A percentile compares a stretch with the other conserved stretches of the same genome.
Conservation (phyloP, 2,888 invertebrate genomes). For the Chrysolina haemoptera region DNA sequence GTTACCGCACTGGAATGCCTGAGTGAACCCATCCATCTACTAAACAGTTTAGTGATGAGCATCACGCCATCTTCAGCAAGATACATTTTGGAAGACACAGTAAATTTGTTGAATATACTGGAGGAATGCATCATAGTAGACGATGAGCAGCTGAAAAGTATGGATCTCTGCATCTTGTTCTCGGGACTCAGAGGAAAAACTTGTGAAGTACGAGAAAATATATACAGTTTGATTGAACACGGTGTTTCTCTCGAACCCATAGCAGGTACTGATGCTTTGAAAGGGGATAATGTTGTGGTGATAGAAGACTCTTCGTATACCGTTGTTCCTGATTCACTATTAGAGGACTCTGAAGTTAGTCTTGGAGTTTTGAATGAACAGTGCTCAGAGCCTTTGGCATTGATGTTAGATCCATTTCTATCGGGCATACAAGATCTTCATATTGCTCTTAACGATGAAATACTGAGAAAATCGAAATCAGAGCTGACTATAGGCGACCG, state of each 20-base stretch:
- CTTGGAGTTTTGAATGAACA: slow-evolving; percentile 51
- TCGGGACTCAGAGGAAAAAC: slow-evolving; percentile 60
- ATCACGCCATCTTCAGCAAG: slow-evolving; percentile 55
- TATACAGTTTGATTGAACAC: slow-evolving; percentile 61
- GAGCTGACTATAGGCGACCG: slow-evolving; percentile 68
- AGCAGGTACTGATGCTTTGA: slow-evolving; percentile 45
- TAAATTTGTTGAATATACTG: slow-evolving; percentile 63
- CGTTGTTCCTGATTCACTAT: slow-evolving; percentile 56
- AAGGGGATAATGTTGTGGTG: slow-evolving; percentile 56
- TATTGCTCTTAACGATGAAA: slow-evolving; percentile 69
- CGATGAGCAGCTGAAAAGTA: slow-evolving; percentile 58
- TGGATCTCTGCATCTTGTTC: slow-evolving; percentile 59
- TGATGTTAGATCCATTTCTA: slow-evolving; percentile 54
- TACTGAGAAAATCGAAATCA: slow-evolving; percentile 68
- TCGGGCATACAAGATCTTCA: slow-evolving; percentile 69
- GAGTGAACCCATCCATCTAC: slow-evolving; percentile 70
- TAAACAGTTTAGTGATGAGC: slow-evolving; percentile 64
- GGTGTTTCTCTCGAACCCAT: slow-evolving; percentile 47
- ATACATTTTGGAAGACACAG: slow-evolving; percentile 63
- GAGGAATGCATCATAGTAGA: slow-evolving; percentile 64
- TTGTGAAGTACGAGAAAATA: slow-evolving; percentile 63
- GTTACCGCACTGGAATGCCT: slow-evolving; percentile 71
- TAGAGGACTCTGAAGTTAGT: slow-evolving; percentile 58
- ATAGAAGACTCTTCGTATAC: slow-evolving; percentile 58
- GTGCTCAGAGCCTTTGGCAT: slow-evolving; percentile 43